phyloP scores from a whole-genome alignment of 2,797 vertebrate species.

The Meda fulgida region DNA sequence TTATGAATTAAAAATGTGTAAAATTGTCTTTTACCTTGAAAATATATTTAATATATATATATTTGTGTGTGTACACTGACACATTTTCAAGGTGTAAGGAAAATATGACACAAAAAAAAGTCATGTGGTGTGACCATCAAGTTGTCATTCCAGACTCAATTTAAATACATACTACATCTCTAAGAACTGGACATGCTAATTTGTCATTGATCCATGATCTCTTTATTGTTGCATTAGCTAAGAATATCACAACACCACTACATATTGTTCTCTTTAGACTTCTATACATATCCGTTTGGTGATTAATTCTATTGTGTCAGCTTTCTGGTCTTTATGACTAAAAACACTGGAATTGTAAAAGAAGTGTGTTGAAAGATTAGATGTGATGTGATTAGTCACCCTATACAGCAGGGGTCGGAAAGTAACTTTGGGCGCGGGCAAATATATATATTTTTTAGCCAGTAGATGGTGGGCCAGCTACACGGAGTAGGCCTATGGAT shows the following conservation, averaged over 20 bases:
- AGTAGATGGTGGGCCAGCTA: too few species aligned
- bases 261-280: background rate
- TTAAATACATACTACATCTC: background rate
- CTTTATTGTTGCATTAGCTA: background rate
- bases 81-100: too few species aligned
- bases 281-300: background rate
- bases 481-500: too few species aligned
- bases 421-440: too few species aligned
- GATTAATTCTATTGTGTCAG: slow-evolving; percentile 21
- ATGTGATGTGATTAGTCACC: slow-evolving; percentile 27
- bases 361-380: slow-evolving; percentile 9
- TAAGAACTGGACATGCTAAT: background rate
- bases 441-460: too few species aligned
- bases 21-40: background rate
- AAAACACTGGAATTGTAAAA: slow-evolving; percentile 4
- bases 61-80: background rate
- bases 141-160: background rate
- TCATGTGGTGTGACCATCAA: too few species aligned
- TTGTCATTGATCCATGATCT: background rate
- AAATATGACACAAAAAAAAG: too few species aligned
- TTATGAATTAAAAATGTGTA: background rate
- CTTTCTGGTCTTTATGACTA: slow-evolving; percentile 21
- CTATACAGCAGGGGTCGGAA: too few species aligned
- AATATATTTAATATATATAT: too few species aligned
- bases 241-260: background rate